Evolutionary conservation across 2,888 invertebrate genomes (phyloP).

Genomic region (Busseola fusca): DNA sequence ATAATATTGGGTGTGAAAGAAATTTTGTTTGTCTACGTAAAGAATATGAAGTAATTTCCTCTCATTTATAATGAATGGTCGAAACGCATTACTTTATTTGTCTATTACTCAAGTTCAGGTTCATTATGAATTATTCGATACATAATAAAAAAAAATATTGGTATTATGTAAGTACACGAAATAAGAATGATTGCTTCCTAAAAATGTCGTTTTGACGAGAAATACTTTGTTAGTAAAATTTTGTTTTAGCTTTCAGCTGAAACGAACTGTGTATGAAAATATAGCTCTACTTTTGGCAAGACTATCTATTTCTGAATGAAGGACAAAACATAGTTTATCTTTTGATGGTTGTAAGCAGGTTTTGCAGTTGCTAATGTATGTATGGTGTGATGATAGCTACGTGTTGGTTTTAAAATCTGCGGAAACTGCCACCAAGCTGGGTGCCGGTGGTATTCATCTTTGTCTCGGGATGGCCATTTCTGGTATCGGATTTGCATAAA

Average conservation of each 20-base stretch:
- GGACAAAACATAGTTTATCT: background rate
- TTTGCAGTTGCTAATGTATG: background rate
- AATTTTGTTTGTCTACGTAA: constrained; percentile 34
- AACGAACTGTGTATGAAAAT: background rate
- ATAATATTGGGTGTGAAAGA: constrained; percentile 21
- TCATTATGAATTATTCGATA: constrained; percentile 19
- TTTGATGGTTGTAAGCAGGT: background rate
- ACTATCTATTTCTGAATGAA: background rate
- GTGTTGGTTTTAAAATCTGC: background rate
- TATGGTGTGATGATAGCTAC: background rate
- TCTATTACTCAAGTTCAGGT: constrained; percentile 31
- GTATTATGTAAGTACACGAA: background rate
- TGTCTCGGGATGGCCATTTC: background rate
- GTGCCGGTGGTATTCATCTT: background rate
- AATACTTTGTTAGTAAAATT: background rate
- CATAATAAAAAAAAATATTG: no score
- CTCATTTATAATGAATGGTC: background rate
- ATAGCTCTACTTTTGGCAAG: background rate
- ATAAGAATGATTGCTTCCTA: background rate
- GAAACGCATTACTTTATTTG: constrained; percentile 12
- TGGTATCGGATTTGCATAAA: background rate
- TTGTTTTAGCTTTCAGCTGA: background rate
- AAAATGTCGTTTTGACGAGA: background rate
- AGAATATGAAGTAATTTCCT: constrained; percentile 10
- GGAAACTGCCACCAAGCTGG: background rate